These are phyloP conservation scores for Sorex araneus DNA, from an alignment of 2,113 vertebrate species.

Conservation along the genomic window DNA sequence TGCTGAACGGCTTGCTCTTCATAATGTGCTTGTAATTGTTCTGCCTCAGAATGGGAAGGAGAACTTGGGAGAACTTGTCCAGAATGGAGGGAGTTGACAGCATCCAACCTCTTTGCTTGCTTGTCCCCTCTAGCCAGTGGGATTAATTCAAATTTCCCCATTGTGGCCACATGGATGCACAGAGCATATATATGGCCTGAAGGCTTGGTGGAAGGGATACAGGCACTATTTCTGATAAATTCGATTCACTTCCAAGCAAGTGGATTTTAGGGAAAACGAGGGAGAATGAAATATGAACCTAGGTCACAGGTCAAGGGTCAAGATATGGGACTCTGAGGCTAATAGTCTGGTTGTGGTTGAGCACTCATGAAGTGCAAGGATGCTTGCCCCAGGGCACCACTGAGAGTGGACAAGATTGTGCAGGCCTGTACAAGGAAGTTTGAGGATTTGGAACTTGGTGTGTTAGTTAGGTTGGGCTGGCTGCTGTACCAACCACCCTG, in stretches of 20 bases:
- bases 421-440: constrained; percentile 24
- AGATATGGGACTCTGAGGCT: constrained; percentile 84
- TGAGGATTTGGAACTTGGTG: constrained; percentile 6
- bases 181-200: constrained; percentile 80
- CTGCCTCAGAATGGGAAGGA: constrained; percentile 79
- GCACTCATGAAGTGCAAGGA: constrained; percentile 55
- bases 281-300: constrained; percentile 85
- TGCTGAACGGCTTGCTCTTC: constrained; percentile 75
- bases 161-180: constrained; percentile 68
- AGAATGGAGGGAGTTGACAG: constrained; percentile 78
- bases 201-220: constrained; percentile 83
- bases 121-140: constrained; percentile 29
- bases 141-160: constrained; percentile 75
- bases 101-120: constrained; percentile 76
- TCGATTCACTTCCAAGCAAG: constrained; percentile 80
- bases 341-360: constrained; percentile 87
- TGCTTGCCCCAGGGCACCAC: not conserved
- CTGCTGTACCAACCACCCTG: not conserved
- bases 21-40: constrained; percentile 67
- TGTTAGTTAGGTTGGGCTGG: not conserved
- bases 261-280: constrained; percentile 86
- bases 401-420: not conserved
- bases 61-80: constrained; percentile 76
- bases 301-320: constrained; percentile 87
- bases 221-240: constrained; percentile 85